Evolutionary conservation across 92 coral and sea anemone species (phyloP).

Genomic region (Muricea muricata): DNA sequence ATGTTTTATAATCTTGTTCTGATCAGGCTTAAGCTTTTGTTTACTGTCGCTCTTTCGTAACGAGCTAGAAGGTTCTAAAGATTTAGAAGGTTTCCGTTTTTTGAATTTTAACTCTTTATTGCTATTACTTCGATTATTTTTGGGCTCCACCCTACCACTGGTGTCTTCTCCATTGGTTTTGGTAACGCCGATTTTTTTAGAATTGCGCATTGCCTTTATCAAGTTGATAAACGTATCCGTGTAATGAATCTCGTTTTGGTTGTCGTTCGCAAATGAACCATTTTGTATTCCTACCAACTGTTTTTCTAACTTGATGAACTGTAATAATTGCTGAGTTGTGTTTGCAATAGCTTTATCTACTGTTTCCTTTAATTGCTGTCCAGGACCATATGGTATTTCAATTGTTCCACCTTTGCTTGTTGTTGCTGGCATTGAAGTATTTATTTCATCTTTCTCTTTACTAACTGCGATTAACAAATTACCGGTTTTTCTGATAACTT

Average conservation of each 20-base stretch:
- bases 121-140: background rate
- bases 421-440: background rate
- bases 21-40: background rate
- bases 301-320: constrained; percentile 32
- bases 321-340: constrained; percentile 36
- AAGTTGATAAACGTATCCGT: background rate
- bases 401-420: background rate
- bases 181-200: background rate
- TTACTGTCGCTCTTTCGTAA: background rate
- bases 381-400: background rate
- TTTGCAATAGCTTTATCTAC: constrained; percentile 38
- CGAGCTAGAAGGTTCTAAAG: background rate
- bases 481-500: background rate
- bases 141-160: too few species aligned
- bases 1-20: background rate
- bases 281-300: constrained; percentile 14
- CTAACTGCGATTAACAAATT: background rate
- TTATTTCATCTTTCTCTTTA: background rate
- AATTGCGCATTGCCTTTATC: background rate
- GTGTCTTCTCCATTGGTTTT: background rate
- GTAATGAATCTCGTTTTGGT: background rate
- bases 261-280: background rate
- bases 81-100: background rate
- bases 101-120: background rate
- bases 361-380: background rate